A percentile compares a stretch with the other conserved stretches of the same genome.
phyloP scores from a whole-genome alignment of 2,113 vertebrate species.

The Notechis scutatus region DNA sequence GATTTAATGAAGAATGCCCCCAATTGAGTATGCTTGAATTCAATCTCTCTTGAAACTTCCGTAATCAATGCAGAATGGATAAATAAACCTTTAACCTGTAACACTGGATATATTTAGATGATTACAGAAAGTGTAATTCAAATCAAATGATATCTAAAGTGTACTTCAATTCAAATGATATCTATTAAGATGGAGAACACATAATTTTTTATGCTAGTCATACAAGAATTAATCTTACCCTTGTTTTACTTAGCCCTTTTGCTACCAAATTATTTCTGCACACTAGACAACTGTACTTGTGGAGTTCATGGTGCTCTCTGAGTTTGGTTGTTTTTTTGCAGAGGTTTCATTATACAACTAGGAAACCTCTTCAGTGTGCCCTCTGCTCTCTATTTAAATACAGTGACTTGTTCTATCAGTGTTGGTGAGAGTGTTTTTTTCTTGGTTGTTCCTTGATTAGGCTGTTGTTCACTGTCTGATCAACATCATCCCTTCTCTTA shows the following conservation, averaged over 20 bases:
- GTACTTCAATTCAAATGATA: neutral
- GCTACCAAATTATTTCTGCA: neutral
- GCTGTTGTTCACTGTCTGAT: neutral
- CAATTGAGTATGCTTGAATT: neutral
- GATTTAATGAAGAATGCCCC: neutral
- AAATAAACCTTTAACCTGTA: neutral
- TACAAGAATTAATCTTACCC: neutral
- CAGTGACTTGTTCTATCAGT: neutral
- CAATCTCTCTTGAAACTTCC: neutral
- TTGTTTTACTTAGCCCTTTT: neutral
- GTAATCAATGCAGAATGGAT: neutral
- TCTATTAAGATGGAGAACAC: neutral
- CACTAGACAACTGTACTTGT: neutral
- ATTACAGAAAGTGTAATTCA: neutral
- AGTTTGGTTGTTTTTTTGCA: neutral
- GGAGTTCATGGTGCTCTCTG: neutral
- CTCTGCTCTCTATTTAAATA: neutral
- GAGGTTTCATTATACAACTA: neutral
- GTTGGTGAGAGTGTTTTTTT: neutral
- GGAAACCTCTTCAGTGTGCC: neutral
- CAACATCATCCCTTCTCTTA: neutral
- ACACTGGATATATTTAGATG: neutral
- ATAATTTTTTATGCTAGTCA: neutral
- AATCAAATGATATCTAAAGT: neutral
- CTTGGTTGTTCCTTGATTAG: neutral